phyloP scores from a whole-genome alignment of 1,140 invertebrate species.

The Galleria mellonella region DNA sequence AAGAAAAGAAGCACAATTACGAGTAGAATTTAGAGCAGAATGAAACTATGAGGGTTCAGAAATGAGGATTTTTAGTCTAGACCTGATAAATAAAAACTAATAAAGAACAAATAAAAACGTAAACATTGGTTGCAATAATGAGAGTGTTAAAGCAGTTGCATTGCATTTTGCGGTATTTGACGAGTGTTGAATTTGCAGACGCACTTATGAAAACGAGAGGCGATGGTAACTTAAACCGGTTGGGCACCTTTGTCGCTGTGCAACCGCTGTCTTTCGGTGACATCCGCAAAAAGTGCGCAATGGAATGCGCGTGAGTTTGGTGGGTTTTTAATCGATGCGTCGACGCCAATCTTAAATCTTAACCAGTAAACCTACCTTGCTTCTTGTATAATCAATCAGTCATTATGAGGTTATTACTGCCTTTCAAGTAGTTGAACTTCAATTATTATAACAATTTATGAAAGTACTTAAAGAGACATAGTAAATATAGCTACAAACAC shows the following conservation, averaged over 20 bases:
- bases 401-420: conserved; percentile 5
- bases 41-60: too few relatives aligned
- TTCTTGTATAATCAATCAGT: conserved; percentile 27
- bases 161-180: conserved; percentile 59
- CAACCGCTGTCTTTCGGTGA: conserved; percentile 60
- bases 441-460: too few relatives aligned
- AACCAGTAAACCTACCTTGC: conserved; percentile 20
- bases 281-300: conserved; percentile 64
- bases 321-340: conserved; percentile 43
- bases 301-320: conserved; percentile 42
- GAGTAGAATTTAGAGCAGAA: too few relatives aligned
- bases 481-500: too few relatives aligned
- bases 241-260: conserved; percentile 57
- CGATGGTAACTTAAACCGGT: conserved; percentile 64
- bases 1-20: too few relatives aligned
- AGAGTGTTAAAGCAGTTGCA: conserved; percentile 19
- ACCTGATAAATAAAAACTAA: too few relatives aligned
- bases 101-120: too few relatives aligned
- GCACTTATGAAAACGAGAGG: conserved; percentile 47
- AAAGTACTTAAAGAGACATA: too few relatives aligned
- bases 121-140: too few relatives aligned
- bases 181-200: conserved; percentile 66
- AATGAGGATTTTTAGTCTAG: too few relatives aligned
- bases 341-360: conserved; percentile 24
- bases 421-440: too few relatives aligned